A percentile compares a stretch with the other conserved stretches of the same genome.
Evolutionary conservation across 2,113 vertebrate species (phyloP).

Genomic region (Epinephelus fuscoguttatus): DNA sequence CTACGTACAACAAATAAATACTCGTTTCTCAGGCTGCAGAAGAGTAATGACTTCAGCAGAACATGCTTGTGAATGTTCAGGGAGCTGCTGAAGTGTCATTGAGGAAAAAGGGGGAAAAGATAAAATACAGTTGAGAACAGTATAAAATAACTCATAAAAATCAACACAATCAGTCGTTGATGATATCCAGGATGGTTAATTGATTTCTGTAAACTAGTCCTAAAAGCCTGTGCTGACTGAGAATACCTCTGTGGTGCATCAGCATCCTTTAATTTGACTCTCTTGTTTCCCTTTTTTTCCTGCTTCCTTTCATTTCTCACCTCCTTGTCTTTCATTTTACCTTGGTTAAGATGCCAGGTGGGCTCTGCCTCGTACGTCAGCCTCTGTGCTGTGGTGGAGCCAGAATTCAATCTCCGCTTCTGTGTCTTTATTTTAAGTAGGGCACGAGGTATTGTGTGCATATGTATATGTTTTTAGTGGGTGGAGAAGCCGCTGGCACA

Average conservation of each 20-base stretch:
- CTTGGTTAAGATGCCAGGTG: slow-evolving; percentile 22
- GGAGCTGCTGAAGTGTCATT: background rate
- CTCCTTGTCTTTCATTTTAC: slow-evolving; percentile 25
- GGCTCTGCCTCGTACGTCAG: slow-evolving; percentile 1
- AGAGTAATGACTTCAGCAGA: slow-evolving; percentile 19
- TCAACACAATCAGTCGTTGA: background rate
- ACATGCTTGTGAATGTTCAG: slow-evolving; percentile 1
- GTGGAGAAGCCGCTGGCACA: slow-evolving; percentile 34
- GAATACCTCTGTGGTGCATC: slow-evolving; percentile 2
- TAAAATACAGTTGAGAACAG: background rate
- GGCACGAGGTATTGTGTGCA: slow-evolving; percentile 39
- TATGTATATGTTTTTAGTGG: slow-evolving; percentile 32
- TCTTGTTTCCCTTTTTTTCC: slow-evolving; percentile 1
- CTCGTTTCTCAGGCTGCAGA: slow-evolving; percentile 24
- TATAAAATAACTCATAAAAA: background rate
- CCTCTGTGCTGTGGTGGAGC: slow-evolving; percentile 2
- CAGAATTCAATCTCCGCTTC: slow-evolving; percentile 25
- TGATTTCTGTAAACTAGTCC: slow-evolving; percentile 10
- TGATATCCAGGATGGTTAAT: background rate
- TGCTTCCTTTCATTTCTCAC: slow-evolving; percentile 1
- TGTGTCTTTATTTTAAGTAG: slow-evolving; percentile 46
- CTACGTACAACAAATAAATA: slow-evolving; percentile 28
- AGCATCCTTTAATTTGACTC: slow-evolving; percentile 8
- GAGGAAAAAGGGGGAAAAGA: background rate
- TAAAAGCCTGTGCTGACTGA: background rate